Base-by-base conservation (phyloP, 1,140 invertebrate species). In the Schlechtendalia chinensis region DNA sequence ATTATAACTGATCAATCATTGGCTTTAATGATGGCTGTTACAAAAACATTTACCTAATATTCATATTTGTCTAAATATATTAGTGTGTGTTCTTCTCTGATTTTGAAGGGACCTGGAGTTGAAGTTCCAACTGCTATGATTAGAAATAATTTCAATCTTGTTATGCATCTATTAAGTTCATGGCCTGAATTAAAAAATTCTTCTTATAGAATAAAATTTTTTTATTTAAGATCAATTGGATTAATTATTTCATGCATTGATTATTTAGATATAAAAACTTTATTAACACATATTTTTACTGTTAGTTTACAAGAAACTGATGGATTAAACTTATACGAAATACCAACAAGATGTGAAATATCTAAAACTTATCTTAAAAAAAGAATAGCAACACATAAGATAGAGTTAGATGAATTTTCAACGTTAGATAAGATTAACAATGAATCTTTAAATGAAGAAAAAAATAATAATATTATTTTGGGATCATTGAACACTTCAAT, bases 1-100 rank as follows among this genome's bases (percentile, higher is more conserved):
- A 39, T 65, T n/a, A 10, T 65, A 4, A 65, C 61, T 11, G 61
- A 65, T 19, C 67, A 71, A 16, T 71, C 67, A 14, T 71, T 69
- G 12, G 67, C 39, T 6, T 50, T 69, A 47, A 69, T 69, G 67
- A 47, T 50, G 10, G 67, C 39, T 0, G 22, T 22, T 8, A 50
- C 22, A 14, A 69, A 50, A 27, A 0, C n/a, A 14, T 69, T 69
- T 16, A 50, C 67, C 1, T n/a, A 69, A 47, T 69, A 24, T 11
- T n/a, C 67, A 50, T 1, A 22, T 16, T 50, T 69, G 5, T 47
- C 17, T 2, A 69, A 47, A 69, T 47, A 69, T 69, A 22, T 71
- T 24, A 50, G 24, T 47, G 67, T 50, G 22, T 71, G 22, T 8
- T 50, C 39, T 39, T 47, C n/a, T 1, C 22, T 67, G 5, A 24